Evolutionary conservation across 1,140 invertebrate species (phyloP), one percentile per base, ranked within the genome.

Genomic region (Zaprionus africanus): DNA sequence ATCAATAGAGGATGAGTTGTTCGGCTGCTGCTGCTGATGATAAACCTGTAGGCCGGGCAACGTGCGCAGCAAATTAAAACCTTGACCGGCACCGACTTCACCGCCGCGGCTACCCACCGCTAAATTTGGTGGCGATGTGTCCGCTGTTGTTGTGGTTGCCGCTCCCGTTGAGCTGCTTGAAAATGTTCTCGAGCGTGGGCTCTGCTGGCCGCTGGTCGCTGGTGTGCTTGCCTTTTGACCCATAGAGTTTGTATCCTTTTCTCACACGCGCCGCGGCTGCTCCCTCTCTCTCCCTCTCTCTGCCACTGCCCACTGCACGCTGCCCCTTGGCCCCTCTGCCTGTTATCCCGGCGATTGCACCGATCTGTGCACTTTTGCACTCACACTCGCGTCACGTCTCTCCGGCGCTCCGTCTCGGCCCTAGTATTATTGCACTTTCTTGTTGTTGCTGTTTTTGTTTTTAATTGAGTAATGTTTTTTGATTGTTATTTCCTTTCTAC

Each of bases 221-320:
- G 96, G 96, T 69, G 96, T 97, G 93, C 96, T 97, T 90, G 96
- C 94, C 94, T 97, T 97, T 93, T 96, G 96, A 94, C 96, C 96
- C 96, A 97, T 97, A 85, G 85, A 81, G 80, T 67, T 77, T 49
- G 59, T 28, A 31, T 60, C 15, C 9, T 6, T 57, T 13, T 51
- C 22, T 54, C 71, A 17, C 64, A 36, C 41, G 31, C 38, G 34
- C 63, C 17, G 57, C 56, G 63, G 31, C 46, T 65, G 15, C 43
- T 46, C 7, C 17, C 34, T 26, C 65, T 59, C 49, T 59, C 76
- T 59, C 43, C 51, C 38, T 59, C 76, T 22, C 71, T 31, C 58
- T 31, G 68, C 60, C 74, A 57, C 41, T 51, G 57, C 49, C 19
- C 15, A 19, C 31, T 28, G 11, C 26, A 26, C 26, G 28, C 43